Evolutionary conservation across 2,797 vertebrate genomes (phyloP).

Genomic region (Cynodonichthys magdalenae): DNA sequence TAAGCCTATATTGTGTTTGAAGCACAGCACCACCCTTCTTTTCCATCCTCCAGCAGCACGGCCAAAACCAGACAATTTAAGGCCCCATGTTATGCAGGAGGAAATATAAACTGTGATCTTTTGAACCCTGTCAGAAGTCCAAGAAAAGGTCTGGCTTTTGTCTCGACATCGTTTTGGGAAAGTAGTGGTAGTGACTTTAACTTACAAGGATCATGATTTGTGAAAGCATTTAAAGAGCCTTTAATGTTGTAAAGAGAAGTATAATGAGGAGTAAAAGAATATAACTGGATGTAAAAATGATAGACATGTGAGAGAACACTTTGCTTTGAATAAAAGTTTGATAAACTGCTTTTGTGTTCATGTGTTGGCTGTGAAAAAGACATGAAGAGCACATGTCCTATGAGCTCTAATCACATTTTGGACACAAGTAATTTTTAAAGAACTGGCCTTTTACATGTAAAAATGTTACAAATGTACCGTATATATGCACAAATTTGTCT

Average conservation of each 20-base stretch:
- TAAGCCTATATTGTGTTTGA: slow-evolving; percentile 63
- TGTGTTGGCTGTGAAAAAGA: slow-evolving; percentile 10
- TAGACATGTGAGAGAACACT: slow-evolving; percentile 25
- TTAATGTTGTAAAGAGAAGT: slow-evolving; percentile 36
- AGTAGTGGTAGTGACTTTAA: slow-evolving; percentile 59
- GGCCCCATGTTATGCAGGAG: slow-evolving; percentile 63
- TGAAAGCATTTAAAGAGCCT: slow-evolving; percentile 51
- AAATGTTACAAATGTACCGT: too few relatives aligned
- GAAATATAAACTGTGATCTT: slow-evolving; percentile 75
- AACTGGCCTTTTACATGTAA: background rate
- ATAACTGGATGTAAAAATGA: slow-evolving; percentile 32
- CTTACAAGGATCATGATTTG: slow-evolving; percentile 49
- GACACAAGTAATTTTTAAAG: too few relatives aligned
- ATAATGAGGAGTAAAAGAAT: slow-evolving; percentile 22
- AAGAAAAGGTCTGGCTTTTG: slow-evolving; percentile 65
- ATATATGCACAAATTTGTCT: too few relatives aligned
- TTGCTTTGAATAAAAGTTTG: slow-evolving; percentile 20
- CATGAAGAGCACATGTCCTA: slow-evolving; percentile 28
- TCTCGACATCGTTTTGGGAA: slow-evolving; percentile 61
- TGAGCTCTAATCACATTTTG: slow-evolving; percentile 10
- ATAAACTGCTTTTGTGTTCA: slow-evolving; percentile 40
- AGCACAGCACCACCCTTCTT: slow-evolving; percentile 16
- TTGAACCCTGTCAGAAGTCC: slow-evolving; percentile 68
- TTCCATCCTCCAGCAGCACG: slow-evolving; percentile 19
- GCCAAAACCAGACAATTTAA: slow-evolving; percentile 67